Evolutionary conservation across 2,113 vertebrate species (phyloP).

Genomic region (Misgurnus anguillicaudatus): DNA sequence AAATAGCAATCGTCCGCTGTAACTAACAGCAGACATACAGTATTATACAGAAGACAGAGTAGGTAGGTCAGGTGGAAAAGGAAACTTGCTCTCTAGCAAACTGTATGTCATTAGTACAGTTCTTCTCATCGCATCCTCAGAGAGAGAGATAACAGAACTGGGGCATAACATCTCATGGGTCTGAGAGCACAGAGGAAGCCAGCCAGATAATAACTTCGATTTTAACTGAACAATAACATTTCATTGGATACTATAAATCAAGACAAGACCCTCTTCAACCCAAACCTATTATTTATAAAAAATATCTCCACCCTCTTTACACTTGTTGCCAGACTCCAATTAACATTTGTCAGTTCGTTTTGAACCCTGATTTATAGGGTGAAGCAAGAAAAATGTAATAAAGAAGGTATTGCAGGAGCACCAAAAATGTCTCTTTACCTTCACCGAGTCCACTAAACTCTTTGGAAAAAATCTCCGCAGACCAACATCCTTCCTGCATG

Average conservation of each 20-base stretch:
- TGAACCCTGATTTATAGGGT: neutral
- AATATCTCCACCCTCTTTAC: too few relatives aligned
- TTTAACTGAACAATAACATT: slow-evolving; percentile 40
- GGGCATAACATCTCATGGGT: slow-evolving; percentile 44
- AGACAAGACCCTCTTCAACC: neutral
- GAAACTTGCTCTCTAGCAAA: slow-evolving; percentile 17
- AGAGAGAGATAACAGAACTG: slow-evolving; percentile 42
- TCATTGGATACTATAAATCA: slow-evolving; percentile 6
- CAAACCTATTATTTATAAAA: too few relatives aligned
- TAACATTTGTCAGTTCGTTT: neutral
- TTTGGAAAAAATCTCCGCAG: slow-evolving; percentile 96
- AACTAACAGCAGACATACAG: neutral
- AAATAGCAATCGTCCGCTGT: neutral
- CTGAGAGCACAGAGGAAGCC: slow-evolving; percentile 30
- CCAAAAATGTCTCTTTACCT: slow-evolving; percentile 77
- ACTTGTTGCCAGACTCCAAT: too few relatives aligned
- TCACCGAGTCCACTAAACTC: slow-evolving; percentile 95
- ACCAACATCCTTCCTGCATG: slow-evolving; percentile 94
- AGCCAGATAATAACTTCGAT: slow-evolving; percentile 39
- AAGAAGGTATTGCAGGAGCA: neutral
- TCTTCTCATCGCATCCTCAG: slow-evolving; percentile 29
- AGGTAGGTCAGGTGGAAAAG: slow-evolving; percentile 22
- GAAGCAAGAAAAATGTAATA: too few relatives aligned
- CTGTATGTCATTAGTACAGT: slow-evolving; percentile 9
- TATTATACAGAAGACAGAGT: neutral